These are phyloP conservation scores for Platygyra sinensis DNA, from an alignment of 64 coral and sea anemone genomes.

Conservation along the genomic window DNA sequence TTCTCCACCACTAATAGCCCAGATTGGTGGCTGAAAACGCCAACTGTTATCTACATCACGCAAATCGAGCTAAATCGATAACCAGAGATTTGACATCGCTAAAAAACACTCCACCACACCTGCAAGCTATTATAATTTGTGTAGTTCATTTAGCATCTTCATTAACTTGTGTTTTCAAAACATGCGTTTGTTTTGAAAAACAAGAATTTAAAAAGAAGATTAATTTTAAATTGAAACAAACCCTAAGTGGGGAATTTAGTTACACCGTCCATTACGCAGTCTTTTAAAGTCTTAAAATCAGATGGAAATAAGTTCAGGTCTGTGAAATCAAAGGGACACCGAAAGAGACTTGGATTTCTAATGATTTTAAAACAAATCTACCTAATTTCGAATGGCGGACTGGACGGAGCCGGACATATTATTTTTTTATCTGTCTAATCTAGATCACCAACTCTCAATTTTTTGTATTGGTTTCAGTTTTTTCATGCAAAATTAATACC, in stretches of 20 bases:
- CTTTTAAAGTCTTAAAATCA: neutral
- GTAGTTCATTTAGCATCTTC: constrained; percentile 10
- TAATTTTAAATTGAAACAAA: neutral
- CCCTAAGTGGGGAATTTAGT: neutral
- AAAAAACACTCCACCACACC: neutral
- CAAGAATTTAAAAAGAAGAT: constrained; percentile 14
- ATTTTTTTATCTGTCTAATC: neutral
- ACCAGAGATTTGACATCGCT: neutral
- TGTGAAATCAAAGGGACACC: neutral
- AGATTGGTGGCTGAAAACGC: neutral
- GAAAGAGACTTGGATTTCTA: constrained; percentile 2
- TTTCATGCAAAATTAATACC: neutral
- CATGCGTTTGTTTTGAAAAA: constrained; percentile 28
- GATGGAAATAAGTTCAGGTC: neutral
- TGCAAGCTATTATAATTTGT: constrained; percentile 20
- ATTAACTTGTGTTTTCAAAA: constrained; percentile 25
- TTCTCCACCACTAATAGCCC: neutral
- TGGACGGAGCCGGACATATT: neutral
- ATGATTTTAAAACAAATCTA: constrained; percentile 15
- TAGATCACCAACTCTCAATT: neutral
- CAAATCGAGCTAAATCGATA: neutral
- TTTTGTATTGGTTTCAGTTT: neutral
- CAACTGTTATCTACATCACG: neutral
- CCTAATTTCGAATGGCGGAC: neutral
- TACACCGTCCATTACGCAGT: neutral